Evolutionary conservation across 2,888 invertebrate genomes (phyloP), one percentile per base, ranked within the genome.

Genomic region (Thumatha senex): DNA sequence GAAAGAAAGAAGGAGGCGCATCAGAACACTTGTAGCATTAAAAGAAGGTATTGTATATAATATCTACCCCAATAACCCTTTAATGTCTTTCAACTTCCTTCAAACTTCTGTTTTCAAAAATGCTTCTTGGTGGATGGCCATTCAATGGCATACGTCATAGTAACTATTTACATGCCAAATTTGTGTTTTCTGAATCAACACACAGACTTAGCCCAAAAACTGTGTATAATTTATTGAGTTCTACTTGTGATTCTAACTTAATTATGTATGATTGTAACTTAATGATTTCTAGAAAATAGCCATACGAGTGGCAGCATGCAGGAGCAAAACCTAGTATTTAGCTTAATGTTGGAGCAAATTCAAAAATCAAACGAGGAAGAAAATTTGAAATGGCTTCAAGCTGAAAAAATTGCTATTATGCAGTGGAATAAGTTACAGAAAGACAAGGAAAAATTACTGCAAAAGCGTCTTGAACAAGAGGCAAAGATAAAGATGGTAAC

Each of bases 1-100:
- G 84, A 95, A 93, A 71, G 88, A 93, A 68, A 93, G 96, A 82
- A 92, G 96, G 54, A 94, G 94, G 79, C 92, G 92, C 50, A 88
- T 94, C 54, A 90, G 97, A 43, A 94, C 92, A 58, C 72, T 80
- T 63, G 69, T 80, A 47, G 96, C 96, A 1, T 87, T 84, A 61
- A 78, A 92, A 68, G 92, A 93, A 60, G 94, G 95, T 74, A 79
- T 33, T 14, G 2, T 1, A 10, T n/a, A n/a, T n/a, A n/a, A n/a
- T n/a, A n/a, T n/a, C 18, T 24, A 24, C 18, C 18, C 18, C 18
- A 24, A 24, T 5, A 24, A 5, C 5, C 3, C 18, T 24, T 24
- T 5, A 2, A 4, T 24, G 18, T 24, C 18, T 24, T 4, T 5
- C 18, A 24, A 24, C 18, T 24, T 24, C 18, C 5, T 24, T 2